Base-by-base conservation (phyloP, 1,140 invertebrate species). In the Leptinotarsa defecta region DNA sequence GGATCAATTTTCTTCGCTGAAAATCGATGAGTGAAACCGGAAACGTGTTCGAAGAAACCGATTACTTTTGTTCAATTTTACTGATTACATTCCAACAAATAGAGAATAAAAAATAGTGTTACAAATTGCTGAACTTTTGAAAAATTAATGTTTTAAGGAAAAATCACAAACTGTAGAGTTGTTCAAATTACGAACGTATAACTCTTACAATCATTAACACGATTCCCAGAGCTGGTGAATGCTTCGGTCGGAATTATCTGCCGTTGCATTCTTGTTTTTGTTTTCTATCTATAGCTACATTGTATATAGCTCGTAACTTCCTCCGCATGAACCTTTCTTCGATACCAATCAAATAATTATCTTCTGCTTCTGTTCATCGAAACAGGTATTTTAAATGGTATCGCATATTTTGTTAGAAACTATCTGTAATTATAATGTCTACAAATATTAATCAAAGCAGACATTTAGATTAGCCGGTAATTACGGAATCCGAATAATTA, bases 351-450 rank as follows among this genome's bases (percentile, higher is more conserved):
- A 71, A 71, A 57, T 71, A 71, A 71, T 71, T 71, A 71, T 71
- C 57, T 20, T 34, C 19, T 71, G 52, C 70, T 71, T 71, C 70
- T 71, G 70, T 71, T 71, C 70, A 71, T 71, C 70, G 48, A 62
- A 71, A 71, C 70, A 71, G 70, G 70, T 71, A 71, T 71, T 71
- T 62, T 71, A 71, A 71, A 71, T 71, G 22, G 70, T 71, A 71
- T 71, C 70, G 70, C 70, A 71, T 71, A 71, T 71, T 71, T 71
- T 62, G 70, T 71, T 71, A 27, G 70, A 71, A 71, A 71, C 70
- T 62, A 71, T 71, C 52, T 62, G 70, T 49, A 71, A 71, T 71
- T 71, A 71, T 71, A 57, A 57, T 57, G 70, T 71, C 70, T 71
- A 71, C 70, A 49, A 71, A 71, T 71, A 71, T 71, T 71, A 71